phyloP scores from a whole-genome alignment of 1,140 invertebrate genomes.

The Harlomillsia oculata region DNA sequence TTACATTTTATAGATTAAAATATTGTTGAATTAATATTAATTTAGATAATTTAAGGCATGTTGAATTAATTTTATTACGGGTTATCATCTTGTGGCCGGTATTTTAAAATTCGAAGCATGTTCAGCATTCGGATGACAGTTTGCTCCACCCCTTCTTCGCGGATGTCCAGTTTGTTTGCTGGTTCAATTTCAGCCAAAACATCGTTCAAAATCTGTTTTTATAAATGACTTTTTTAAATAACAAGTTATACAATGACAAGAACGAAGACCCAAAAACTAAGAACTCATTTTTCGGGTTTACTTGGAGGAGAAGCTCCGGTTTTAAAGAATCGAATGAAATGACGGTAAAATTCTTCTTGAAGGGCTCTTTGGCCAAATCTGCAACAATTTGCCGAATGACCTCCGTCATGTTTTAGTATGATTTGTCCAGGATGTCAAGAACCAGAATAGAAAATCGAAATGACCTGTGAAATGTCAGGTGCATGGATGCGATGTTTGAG shows the following conservation, averaged over 20 bases:
- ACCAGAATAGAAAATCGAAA: no score
- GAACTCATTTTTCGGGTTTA: no score
- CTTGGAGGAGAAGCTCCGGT: slow-evolving; percentile 62
- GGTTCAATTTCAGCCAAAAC: slow-evolving; percentile 56
- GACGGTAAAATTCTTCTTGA: slow-evolving; percentile 67
- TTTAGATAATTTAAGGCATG: slow-evolving; percentile 10
- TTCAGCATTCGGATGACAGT: slow-evolving; percentile 54
- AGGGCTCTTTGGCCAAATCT: slow-evolving; percentile 61
- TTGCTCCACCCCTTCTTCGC: slow-evolving; percentile 52
- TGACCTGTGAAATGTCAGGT: no score
- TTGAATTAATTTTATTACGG: slow-evolving; percentile 30
- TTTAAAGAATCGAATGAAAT: slow-evolving; percentile 75
- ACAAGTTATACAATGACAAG: no score
- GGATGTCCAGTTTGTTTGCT: slow-evolving; percentile 51
- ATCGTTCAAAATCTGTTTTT: slow-evolving; percentile 57
- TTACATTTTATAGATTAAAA: not conserved
- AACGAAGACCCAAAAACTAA: no score
- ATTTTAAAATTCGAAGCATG: slow-evolving; percentile 56
- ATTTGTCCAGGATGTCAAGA: no score
- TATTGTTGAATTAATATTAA: slow-evolving; percentile 14
- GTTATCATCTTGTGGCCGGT: slow-evolving; percentile 51
- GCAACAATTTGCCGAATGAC: slow-evolving; percentile 68
- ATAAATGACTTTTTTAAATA: no score
- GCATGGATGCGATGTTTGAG: no score
- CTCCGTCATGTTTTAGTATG: slow-evolving; percentile 52